Conservation (phyloP, 2,888 invertebrate species). For the Rhingia rostrata region DNA sequence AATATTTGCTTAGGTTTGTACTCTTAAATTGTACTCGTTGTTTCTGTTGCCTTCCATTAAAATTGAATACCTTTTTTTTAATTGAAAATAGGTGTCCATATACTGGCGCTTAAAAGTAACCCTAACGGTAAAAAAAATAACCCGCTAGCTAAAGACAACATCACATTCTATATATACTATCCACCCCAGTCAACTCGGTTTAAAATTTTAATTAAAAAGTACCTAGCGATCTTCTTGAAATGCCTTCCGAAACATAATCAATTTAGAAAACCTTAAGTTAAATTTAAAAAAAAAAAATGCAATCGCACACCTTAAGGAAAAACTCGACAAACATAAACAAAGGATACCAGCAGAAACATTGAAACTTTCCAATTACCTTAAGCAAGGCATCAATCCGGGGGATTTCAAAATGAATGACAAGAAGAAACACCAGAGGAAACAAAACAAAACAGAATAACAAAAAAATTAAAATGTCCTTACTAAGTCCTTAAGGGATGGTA, state of each 20-base stretch:
- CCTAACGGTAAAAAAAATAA: too few species aligned
- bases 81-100: too few species aligned
- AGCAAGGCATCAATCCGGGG: conserved; percentile 40
- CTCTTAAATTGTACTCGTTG: too few species aligned
- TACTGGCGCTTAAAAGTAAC: too few species aligned
- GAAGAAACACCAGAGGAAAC: neutral
- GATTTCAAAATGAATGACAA: conserved; percentile 53
- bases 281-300: neutral
- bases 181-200: too few species aligned
- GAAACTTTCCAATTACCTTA: conserved; percentile 50
- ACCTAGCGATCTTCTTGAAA: too few species aligned
- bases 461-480: conserved; percentile 43
- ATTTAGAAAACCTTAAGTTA: neutral
- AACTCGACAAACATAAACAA: neutral
- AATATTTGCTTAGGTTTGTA: too few species aligned
- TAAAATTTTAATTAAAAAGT: neutral
- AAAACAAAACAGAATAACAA: neutral
- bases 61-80: too few species aligned
- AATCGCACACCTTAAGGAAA: neutral
- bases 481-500: conserved; percentile 45
- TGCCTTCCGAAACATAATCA: neutral
- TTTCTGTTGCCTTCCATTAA: too few species aligned
- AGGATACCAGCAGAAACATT: conserved; percentile 9
- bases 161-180: too few species aligned
- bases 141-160: too few species aligned